A percentile compares a stretch with the other conserved stretches of the same genome.
These are phyloP conservation scores for Rugalucina vietnamica DNA, from an alignment of 2,888 invertebrate genomes.

Conservation along the genomic window DNA sequence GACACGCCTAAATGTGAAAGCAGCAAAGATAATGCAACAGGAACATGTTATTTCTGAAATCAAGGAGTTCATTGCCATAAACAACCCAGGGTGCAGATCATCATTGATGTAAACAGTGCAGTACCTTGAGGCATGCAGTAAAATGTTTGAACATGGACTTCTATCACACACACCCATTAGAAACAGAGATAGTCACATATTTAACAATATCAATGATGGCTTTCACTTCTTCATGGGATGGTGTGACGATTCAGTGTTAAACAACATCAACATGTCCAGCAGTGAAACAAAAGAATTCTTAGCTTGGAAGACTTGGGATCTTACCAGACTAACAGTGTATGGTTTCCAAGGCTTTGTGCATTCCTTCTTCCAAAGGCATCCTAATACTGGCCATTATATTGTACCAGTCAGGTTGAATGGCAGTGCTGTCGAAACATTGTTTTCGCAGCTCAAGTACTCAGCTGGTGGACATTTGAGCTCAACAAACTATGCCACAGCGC, in stretches of 20 bases:
- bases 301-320: background rate
- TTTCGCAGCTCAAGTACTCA: background rate
- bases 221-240: background rate
- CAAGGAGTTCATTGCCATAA: background rate
- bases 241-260: background rate
- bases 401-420: background rate
- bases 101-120: background rate
- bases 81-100: background rate
- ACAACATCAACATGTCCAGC: background rate
- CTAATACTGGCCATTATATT: background rate
- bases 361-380: slow-evolving; percentile 1
- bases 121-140: background rate
- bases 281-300: background rate
- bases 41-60: background rate
- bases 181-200: background rate
- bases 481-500: background rate
- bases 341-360: background rate
- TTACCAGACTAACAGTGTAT: background rate
- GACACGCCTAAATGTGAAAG: background rate
- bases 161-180: background rate
- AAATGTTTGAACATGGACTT: background rate
- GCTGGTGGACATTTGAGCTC: background rate
- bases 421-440: background rate
- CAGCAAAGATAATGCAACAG: background rate
- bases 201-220: background rate